A percentile compares a stretch with the other conserved stretches of the same genome.
Evolutionary conservation across 2,797 vertebrate genomes (phyloP).

Genomic region (Euthynnus affinis): DNA sequence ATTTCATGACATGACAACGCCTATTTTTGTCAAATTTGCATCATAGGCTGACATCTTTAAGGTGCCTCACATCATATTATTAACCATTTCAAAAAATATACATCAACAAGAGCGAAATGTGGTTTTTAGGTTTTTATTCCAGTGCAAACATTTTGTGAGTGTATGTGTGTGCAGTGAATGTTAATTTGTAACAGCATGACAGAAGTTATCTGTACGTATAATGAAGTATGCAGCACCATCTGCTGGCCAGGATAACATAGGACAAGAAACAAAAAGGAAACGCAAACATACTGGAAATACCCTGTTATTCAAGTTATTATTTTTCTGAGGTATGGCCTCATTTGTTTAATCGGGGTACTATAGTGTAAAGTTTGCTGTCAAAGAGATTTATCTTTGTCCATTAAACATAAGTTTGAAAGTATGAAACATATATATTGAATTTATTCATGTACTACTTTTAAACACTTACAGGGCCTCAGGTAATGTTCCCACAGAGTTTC

Average conservation of each 20-base stretch:
- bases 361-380: neutral
- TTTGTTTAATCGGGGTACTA: constrained; percentile 2
- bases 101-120: constrained; percentile 5
- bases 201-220: constrained; percentile 17
- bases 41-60: constrained; percentile 5
- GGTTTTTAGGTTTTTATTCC: constrained; percentile 64
- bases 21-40: constrained; percentile 31
- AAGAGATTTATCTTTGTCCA: neutral
- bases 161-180: constrained; percentile 52
- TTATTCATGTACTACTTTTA: constrained; percentile 73
- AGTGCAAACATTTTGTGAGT: constrained; percentile 48
- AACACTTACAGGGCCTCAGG: constrained; percentile 87
- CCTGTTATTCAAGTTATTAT: neutral
- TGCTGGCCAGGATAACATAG: constrained; percentile 62
- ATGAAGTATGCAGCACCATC: constrained; percentile 70
- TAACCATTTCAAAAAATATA: constrained; percentile 15
- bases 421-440: constrained; percentile 30
- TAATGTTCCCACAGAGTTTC: constrained; percentile 83
- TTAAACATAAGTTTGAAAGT: neutral
- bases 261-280: constrained; percentile 25
- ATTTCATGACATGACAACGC: constrained; percentile 27
- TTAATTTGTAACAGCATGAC: constrained; percentile 44
- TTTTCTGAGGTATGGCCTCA: neutral
- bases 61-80: neutral
- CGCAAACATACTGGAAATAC: neutral